A percentile compares a stretch with the other conserved stretches of the same genome.
Evolutionary conservation across 92 coral and sea anemone genomes (phyloP).

Genomic region (Chrysogorgia sp.): DNA sequence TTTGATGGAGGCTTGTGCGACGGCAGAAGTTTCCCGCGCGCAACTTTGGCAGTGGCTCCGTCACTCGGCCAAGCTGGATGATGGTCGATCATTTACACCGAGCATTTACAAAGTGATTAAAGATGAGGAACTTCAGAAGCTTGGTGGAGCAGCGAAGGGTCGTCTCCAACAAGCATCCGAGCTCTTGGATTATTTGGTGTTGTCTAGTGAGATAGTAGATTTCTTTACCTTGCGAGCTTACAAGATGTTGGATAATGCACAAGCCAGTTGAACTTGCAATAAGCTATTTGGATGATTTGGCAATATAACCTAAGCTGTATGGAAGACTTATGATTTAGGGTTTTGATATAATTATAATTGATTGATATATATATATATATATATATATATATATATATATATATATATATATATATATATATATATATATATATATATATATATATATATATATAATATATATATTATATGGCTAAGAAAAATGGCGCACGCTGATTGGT

Average conservation of each 20-base stretch:
- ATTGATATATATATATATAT: no score
- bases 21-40: conserved; percentile 93
- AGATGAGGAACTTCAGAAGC: conserved; percentile 76
- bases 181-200: conserved; percentile 78
- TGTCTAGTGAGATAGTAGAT: conserved; percentile 84
- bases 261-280: conserved; percentile 70
- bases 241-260: conserved; percentile 77
- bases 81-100: conserved; percentile 73
- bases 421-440: no score
- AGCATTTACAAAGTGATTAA: conserved; percentile 69
- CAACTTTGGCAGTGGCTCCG: conserved; percentile 96
- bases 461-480: no score
- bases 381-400: no score
- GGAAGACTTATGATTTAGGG: no score
- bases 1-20: conserved; percentile 97
- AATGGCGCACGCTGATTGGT: no score
- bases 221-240: conserved; percentile 92
- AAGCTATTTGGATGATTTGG: no score
- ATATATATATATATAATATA: no score
- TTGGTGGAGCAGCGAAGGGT: conserved; percentile 77
- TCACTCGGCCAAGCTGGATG: conserved; percentile 69
- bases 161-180: conserved; percentile 86
- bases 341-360: no score
- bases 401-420: no score
- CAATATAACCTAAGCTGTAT: no score